Percentiles rank a stretch among this genome's conserved stretches.
These are phyloP conservation scores for Contarinia nasturtii DNA, from an alignment of 1,140 invertebrate genomes.

Conservation along the genomic window DNA sequence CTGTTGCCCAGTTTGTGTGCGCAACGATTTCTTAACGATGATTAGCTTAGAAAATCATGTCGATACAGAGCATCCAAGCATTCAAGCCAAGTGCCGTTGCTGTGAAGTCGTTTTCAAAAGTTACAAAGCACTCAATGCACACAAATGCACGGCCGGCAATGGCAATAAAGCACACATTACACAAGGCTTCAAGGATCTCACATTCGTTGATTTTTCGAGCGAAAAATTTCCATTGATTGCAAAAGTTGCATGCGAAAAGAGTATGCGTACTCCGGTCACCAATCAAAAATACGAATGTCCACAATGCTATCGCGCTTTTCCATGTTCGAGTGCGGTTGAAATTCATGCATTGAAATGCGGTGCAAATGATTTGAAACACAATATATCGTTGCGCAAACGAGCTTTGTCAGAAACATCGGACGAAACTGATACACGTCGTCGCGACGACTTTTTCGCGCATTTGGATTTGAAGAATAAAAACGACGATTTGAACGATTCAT, in stretches of 20 bases:
- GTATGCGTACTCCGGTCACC: conserved; percentile 37
- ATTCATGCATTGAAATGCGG: conserved; percentile 40
- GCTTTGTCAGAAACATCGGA: conserved; percentile 13
- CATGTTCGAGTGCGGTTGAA: conserved; percentile 46
- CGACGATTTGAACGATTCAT: conserved; percentile 18
- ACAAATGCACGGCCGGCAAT: conserved; percentile 26
- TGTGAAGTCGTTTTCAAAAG: conserved; percentile 52
- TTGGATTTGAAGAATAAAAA: conserved; percentile 54
- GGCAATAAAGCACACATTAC: conserved; percentile 18
- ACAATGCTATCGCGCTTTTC: conserved; percentile 52
- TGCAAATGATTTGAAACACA: conserved; percentile 7
- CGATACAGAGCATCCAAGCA: conserved; percentile 47
- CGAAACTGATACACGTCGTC: conserved; percentile 7
- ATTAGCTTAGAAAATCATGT: conserved; percentile 43
- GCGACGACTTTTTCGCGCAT: conserved; percentile 62
- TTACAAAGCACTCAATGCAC: conserved; percentile 41
- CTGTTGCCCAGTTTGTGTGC: conserved; percentile 36
- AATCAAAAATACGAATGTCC: conserved; percentile 49
- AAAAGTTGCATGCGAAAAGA: conserved; percentile 47
- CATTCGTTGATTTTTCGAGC: conserved; percentile 57
- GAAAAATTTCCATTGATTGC: conserved; percentile 61
- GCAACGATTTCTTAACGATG: conserved; percentile 36
- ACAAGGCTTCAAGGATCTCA: conserved; percentile 52
- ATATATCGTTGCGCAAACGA: conserved; percentile 11
- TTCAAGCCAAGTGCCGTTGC: conserved; percentile 42